Conservation (phyloP, 2,797 vertebrate species). For the Tokudaia tokunoshimensis region DNA sequence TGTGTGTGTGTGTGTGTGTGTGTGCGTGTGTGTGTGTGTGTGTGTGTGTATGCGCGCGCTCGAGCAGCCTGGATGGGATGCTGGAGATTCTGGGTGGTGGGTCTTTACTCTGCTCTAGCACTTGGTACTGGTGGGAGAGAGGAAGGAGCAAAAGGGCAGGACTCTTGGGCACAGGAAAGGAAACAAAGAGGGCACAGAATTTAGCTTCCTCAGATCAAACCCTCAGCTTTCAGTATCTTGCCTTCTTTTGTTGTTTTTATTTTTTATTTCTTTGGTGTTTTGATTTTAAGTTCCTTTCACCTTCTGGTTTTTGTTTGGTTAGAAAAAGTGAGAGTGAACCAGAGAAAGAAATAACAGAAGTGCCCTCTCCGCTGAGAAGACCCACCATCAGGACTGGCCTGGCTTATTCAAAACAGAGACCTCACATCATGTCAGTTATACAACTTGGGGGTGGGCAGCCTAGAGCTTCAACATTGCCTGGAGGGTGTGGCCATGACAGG, state of each 20-base stretch:
- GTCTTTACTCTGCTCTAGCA: background rate
- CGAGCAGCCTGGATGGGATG: too few relatives aligned
- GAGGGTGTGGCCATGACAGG: background rate
- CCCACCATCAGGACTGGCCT: constrained; percentile 18
- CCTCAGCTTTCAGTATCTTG: constrained; percentile 13
- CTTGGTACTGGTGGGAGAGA: background rate
- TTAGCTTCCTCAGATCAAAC: background rate
- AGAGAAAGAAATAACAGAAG: constrained; percentile 30
- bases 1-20: too few relatives aligned
- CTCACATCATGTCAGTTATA: constrained; percentile 47
- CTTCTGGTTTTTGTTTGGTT: constrained; percentile 71
- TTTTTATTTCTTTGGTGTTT: background rate
- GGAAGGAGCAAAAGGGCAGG: background rate
- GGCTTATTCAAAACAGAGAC: constrained; percentile 42
- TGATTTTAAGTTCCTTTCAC: constrained; percentile 60
- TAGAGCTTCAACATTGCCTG: background rate
- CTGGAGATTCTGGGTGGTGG: background rate
- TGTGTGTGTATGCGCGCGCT: too few relatives aligned
- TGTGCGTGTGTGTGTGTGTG: too few relatives aligned
- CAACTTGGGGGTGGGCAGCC: background rate
- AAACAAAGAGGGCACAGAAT: background rate
- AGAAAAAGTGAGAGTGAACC: background rate
- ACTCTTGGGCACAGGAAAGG: background rate
- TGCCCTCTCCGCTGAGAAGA: constrained; percentile 32
- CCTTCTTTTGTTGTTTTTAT: background rate